Percentiles rank a stretch among this genome's conserved stretches.
Conservation (phyloP, 2,888 invertebrate genomes). For the Serrognathus titanus region DNA sequence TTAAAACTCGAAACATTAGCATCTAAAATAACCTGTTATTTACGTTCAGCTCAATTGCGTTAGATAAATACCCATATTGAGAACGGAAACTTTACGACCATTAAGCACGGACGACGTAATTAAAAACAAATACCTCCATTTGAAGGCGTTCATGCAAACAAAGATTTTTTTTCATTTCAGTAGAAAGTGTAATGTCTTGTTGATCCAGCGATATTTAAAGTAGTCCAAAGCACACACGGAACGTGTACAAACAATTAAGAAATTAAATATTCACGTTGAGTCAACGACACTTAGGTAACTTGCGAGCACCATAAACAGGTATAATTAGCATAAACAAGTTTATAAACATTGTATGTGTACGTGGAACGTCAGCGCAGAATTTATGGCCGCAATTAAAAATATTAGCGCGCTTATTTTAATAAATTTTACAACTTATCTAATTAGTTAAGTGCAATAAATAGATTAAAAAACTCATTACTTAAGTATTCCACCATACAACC, state of each 20-base stretch:
- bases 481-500: conserved; percentile 14
- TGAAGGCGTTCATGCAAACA: no score
- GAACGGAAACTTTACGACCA: no score
- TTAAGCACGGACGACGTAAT: no score
- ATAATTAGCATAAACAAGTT: neutral
- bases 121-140: no score
- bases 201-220: no score
- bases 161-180: no score
- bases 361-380: neutral
- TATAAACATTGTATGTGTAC: neutral
- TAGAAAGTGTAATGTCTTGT: no score
- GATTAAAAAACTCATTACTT: conserved; percentile 21
- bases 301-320: neutral
- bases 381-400: neutral
- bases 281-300: neutral
- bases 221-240: no score
- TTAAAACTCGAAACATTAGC: no score
- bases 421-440: conserved; percentile 8
- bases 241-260: neutral
- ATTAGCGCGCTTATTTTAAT: conserved; percentile 11
- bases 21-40: no score
- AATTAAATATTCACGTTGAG: neutral
- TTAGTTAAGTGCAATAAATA: conserved; percentile 13
- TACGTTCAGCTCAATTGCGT: no score
- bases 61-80: no score